Evolutionary conservation across 1,140 invertebrate species (phyloP).

Genomic region (Elymnias hypermnestra): DNA sequence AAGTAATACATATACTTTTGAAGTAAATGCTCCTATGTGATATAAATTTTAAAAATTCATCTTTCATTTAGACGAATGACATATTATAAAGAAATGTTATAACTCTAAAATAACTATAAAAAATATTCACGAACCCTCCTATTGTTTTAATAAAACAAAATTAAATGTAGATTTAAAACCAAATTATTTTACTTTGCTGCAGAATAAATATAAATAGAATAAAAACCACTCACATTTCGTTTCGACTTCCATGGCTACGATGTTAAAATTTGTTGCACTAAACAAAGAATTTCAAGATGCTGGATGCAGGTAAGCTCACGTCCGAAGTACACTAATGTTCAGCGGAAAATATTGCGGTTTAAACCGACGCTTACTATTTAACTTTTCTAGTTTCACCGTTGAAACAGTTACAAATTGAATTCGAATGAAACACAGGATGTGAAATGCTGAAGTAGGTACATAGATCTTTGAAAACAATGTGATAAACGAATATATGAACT

Average conservation of each 20-base stretch:
- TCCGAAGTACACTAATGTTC: slow-evolving; percentile 33
- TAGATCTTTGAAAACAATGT: slow-evolving; percentile 33
- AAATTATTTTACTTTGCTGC: too few relatives aligned
- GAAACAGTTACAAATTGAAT: slow-evolving; percentile 55
- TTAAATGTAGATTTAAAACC: too few relatives aligned
- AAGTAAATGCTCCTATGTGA: too few relatives aligned
- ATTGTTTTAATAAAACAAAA: too few relatives aligned
- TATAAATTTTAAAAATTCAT: too few relatives aligned
- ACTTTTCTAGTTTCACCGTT: slow-evolving; percentile 40
- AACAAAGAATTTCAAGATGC: slow-evolving; percentile 32
- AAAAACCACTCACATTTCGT: slow-evolving; percentile 55
- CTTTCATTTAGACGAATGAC: too few relatives aligned
- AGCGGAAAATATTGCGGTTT: slow-evolving; percentile 31
- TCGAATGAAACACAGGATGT: slow-evolving; percentile 47
- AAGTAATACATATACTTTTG: too few relatives aligned
- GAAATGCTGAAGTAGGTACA: slow-evolving; percentile 24
- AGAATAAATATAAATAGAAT: too few relatives aligned
- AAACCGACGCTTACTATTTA: slow-evolving; percentile 34
- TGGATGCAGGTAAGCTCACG: slow-evolving; percentile 14
- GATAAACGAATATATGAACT: slow-evolving; percentile 33
- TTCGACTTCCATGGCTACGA: slow-evolving; percentile 62
- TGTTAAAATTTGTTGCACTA: slow-evolving; percentile 18
- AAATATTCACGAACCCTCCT: too few relatives aligned
- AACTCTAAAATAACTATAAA: background rate
- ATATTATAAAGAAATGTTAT: too few relatives aligned